These are phyloP conservation scores for Meganola albula DNA, from an alignment of 2,888 invertebrate species.

Conservation along the genomic window DNA sequence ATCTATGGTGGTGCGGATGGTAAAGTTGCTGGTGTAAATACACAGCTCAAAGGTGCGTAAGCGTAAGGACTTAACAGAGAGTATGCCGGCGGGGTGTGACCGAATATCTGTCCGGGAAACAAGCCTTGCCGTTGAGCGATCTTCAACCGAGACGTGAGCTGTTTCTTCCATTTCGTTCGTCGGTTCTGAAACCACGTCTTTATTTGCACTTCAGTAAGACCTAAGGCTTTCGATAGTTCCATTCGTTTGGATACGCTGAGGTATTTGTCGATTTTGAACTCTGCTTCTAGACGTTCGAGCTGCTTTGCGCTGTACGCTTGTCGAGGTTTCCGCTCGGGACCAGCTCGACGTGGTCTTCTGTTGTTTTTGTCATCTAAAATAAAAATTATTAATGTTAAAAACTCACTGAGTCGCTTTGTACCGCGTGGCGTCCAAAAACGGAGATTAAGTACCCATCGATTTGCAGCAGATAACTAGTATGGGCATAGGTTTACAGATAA, in stretches of 20 bases:
- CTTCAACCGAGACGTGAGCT: constrained; percentile 91
- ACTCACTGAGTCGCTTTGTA: no score
- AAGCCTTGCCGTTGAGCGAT: constrained; percentile 92
- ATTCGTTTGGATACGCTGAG: constrained; percentile 96
- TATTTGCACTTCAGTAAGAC: constrained; percentile 95
- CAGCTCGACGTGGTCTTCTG: constrained; percentile 89
- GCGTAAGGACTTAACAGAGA: constrained; percentile 81
- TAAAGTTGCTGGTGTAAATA: constrained; percentile 76
- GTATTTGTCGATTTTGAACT: constrained; percentile 97
- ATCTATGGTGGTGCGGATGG: constrained; percentile 55
- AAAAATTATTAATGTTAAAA: no score
- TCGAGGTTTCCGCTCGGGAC: constrained; percentile 94
- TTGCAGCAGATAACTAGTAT: no score
- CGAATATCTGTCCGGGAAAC: constrained; percentile 83
- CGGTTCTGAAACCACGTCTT: constrained; percentile 98
- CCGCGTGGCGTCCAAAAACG: no score
- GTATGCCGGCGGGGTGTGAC: constrained; percentile 78
- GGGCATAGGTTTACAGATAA: no score
- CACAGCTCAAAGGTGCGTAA: constrained; percentile 77
- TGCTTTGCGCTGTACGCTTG: constrained; percentile 98
- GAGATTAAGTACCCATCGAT: no score
- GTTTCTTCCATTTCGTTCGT: constrained; percentile 98
- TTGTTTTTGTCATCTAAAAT: constrained; percentile 86
- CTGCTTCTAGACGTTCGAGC: constrained; percentile 92
- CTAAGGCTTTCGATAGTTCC: constrained; percentile 93